Base-by-base conservation (phyloP, 2,113 vertebrate genomes). In the Bambusicola thoracicus region DNA sequence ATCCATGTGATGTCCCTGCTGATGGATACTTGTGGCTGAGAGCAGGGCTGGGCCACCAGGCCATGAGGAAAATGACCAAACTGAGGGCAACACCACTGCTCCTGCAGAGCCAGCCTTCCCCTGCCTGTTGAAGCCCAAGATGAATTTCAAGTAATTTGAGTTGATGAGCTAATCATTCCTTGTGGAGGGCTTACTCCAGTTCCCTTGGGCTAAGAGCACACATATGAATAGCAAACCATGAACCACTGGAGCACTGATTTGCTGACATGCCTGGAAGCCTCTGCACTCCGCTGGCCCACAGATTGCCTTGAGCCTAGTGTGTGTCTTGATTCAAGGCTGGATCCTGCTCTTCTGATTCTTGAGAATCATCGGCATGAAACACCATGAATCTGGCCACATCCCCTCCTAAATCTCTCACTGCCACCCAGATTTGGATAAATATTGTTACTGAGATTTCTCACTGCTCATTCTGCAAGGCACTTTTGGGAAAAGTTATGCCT, bases 241-340 rank as follows among this genome's bases (percentile, higher is more conserved):
- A 91, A 67, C 67, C 51, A 61, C 1, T 5, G 29, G 30, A 76
- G 3, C 34, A 55, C 17, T 24, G 59, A 61, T 44, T 30, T 5
- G 22, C 79, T 46, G 2, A 0, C 6, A 5, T 44, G 55, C n/a
- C 72, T 83, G 32, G 58, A 87, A 66, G 43, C 55, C 48, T 80
- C 16, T 70, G 24, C 65, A n/a, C 24, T 41, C 24, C 19, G 46
- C 11, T 2, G 1, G 7, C 13, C 27, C 43, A 8, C 36, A 3
- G 13, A 29, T 66, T 49, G 29, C 55, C 55, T 58, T n/a, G 18
- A n/a, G 55, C 55, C 32, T 49, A 69, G 16, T 9, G 12, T 21
- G 19, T 0, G 0, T 25, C 8, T 2, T 10, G 7, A 62, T 16
- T 10, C 20, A 38, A 56, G 27, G 13, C 38, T 0, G 1, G 58